phyloP scores from a whole-genome alignment of 1,140 invertebrate species.

The Grapholita molesta region DNA sequence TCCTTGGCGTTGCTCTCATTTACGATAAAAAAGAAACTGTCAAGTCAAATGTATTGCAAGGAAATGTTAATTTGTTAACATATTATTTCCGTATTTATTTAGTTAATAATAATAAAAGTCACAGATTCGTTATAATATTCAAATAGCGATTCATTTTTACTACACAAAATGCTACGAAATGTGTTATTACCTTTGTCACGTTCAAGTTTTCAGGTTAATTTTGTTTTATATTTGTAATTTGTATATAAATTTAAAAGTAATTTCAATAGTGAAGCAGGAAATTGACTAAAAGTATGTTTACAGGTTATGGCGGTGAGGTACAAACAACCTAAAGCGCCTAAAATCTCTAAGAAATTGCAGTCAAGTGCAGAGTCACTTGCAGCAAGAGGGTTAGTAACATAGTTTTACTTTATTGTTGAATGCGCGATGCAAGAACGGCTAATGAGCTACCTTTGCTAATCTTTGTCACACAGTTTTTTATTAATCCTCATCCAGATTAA shows the following conservation, averaged over 20 bases:
- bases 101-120: background rate
- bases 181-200: conserved; percentile 31
- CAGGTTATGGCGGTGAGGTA: conserved; percentile 49
- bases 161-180: conserved; percentile 46
- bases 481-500: too few relatives aligned
- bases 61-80: background rate
- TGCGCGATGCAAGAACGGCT: too few relatives aligned
- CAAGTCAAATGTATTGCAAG: background rate
- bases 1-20: background rate
- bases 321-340: conserved; percentile 70
- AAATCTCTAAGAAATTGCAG: conserved; percentile 78
- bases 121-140: background rate
- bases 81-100: background rate
- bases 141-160: background rate
- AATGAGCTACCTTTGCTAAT: too few relatives aligned
- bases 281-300: conserved; percentile 23
- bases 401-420: conserved; percentile 3
- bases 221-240: conserved; percentile 24
- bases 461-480: too few relatives aligned
- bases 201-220: conserved; percentile 57
- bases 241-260: background rate
- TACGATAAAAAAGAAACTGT: background rate
- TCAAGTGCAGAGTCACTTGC: conserved; percentile 78
- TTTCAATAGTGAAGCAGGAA: background rate
- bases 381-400: conserved; percentile 79